Evolutionary conservation across 2,888 invertebrate species (phyloP).

Genomic region (Apodemia mormo): DNA sequence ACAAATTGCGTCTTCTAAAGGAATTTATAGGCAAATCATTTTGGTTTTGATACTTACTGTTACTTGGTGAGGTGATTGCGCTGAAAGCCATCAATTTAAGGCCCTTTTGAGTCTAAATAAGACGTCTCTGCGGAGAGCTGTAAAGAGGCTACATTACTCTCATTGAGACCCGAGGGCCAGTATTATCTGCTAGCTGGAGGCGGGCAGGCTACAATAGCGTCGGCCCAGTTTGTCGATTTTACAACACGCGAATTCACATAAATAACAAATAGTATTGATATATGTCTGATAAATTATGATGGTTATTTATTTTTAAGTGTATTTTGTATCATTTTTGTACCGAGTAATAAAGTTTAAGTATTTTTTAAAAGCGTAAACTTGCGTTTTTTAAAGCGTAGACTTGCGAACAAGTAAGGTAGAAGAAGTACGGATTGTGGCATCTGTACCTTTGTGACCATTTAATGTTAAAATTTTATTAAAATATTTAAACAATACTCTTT

Average conservation of each 20-base stretch:
- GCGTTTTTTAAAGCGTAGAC: no score
- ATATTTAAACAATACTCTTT: no score
- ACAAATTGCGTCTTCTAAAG: background rate
- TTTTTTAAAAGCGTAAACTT: no score
- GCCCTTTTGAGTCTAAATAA: slow-evolving; percentile 72
- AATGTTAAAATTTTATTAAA: no score
- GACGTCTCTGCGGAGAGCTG: slow-evolving; percentile 71
- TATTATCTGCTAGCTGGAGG: slow-evolving; percentile 68
- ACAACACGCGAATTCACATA: slow-evolving; percentile 33
- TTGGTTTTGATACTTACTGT: background rate
- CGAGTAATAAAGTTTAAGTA: no score
- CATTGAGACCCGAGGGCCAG: slow-evolving; percentile 65
- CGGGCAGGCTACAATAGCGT: slow-evolving; percentile 46
- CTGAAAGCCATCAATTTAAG: slow-evolving; percentile 77
- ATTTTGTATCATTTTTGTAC: no score
- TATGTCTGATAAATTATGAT: background rate
- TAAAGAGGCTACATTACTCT: slow-evolving; percentile 76
- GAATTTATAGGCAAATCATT: slow-evolving; percentile 7
- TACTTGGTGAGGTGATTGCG: slow-evolving; percentile 65
- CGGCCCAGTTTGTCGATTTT: slow-evolving; percentile 26
- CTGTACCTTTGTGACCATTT: no score
- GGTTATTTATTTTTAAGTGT: no score
- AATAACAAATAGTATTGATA: background rate
- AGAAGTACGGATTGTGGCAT: no score
- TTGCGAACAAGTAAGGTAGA: no score